Conservation (phyloP, 35 echinoderm and acorn worm genomes). For the Eucidaris tribuloides region DNA sequence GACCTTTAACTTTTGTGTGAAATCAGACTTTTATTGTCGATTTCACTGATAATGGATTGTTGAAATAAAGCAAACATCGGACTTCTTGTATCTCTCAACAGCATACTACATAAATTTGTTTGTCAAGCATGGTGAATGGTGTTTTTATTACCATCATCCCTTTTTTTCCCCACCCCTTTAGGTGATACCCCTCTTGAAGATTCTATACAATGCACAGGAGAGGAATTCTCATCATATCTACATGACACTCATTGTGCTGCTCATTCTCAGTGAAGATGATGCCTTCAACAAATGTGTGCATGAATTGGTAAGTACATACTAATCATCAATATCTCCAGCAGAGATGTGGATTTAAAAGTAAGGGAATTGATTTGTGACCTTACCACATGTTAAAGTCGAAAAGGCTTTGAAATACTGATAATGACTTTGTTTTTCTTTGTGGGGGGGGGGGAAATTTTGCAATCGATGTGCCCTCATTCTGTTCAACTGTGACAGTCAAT, state of each 20-base stretch:
- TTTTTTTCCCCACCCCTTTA: conserved; percentile 23
- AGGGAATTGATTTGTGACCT: no score
- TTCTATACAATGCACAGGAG: conserved; percentile 94
- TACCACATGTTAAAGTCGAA: no score
- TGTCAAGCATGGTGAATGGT: no score
- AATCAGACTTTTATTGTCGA: not conserved
- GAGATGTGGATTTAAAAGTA: no score
- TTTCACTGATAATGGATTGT: not conserved
- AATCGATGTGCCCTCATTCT: no score
- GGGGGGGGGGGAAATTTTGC: no score
- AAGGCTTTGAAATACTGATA: no score
- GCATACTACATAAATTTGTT: no score
- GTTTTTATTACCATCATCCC: not conserved
- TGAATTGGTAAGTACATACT: conserved; percentile 99
- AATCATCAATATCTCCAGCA: no score
- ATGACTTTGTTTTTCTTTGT: no score
- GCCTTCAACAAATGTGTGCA: conserved; percentile 97
- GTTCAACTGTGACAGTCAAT: no score
- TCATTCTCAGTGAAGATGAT: conserved; percentile 99
- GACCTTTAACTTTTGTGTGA: not conserved
- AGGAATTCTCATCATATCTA: conserved; percentile 98
- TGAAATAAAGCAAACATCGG: not conserved
- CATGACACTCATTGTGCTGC: conserved; percentile 95
- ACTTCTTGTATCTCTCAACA: not conserved
- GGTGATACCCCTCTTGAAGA: conserved; percentile 93